Conservation (phyloP, 1,140 invertebrate genomes). For the Drosophila obscura region DNA sequence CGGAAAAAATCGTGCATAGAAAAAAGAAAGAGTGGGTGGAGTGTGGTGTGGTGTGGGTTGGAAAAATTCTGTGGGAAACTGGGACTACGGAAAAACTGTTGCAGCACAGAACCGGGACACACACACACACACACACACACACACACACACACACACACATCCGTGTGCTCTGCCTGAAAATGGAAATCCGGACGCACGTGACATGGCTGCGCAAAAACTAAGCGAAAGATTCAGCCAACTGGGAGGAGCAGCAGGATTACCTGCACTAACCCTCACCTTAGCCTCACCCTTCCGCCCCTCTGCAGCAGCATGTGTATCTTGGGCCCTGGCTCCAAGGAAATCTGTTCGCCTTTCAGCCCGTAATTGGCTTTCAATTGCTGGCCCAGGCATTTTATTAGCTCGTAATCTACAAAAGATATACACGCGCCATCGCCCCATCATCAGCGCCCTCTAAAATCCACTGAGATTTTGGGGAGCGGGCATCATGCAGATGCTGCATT, state of each 20-base stretch:
- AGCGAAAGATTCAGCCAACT: neutral
- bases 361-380: conserved; percentile 66
- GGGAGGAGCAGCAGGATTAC: conserved; percentile 18
- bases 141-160: neutral
- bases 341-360: conserved; percentile 21
- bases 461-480: conserved; percentile 5
- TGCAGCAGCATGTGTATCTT: no score
- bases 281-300: no score
- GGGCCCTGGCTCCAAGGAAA: neutral
- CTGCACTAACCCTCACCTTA: conserved; percentile 14
- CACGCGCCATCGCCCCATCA: conserved; percentile 7
- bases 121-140: neutral
- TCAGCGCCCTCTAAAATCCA: conserved; percentile 16
- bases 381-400: conserved; percentile 57
- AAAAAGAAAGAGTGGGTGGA: neutral
- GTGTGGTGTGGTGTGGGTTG: no score
- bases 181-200: conserved; percentile 42
- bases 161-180: neutral
- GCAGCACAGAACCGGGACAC: conserved; percentile 5
- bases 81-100: conserved; percentile 22
- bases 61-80: neutral
- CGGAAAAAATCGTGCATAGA: conserved; percentile 21
- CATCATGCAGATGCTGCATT: neutral
- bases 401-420: conserved; percentile 7
- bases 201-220: conserved; percentile 48